Percentiles rank a stretch among this genome's conserved stretches.
phyloP scores from a whole-genome alignment of 2,797 vertebrate genomes.

The Nasua narica region DNA sequence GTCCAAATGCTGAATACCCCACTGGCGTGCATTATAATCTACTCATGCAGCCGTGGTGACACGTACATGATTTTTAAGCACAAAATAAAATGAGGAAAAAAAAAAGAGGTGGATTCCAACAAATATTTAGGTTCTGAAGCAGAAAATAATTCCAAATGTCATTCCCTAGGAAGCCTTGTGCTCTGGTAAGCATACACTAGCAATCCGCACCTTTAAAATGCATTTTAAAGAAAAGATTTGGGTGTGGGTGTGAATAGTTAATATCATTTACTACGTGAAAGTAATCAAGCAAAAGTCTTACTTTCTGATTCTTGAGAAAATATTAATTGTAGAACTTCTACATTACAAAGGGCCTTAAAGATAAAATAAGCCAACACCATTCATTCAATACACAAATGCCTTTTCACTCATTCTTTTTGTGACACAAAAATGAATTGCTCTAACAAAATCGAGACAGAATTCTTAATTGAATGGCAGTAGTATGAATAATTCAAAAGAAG shows the following conservation, averaged over 20 bases:
- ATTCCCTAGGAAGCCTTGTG: neutral
- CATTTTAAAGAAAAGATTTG: neutral
- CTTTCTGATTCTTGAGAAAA: neutral
- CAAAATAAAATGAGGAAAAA: neutral
- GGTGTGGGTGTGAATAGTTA: neutral
- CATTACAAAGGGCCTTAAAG: neutral
- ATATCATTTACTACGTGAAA: neutral
- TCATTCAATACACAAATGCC: conserved; percentile 4
- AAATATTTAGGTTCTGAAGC: neutral
- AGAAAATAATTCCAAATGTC: neutral
- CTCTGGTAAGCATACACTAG: neutral
- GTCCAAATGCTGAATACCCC: neutral
- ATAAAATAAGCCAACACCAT: neutral
- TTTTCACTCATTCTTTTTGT: conserved; percentile 11
- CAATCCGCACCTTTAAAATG: neutral
- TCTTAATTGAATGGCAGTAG: conserved; percentile 37
- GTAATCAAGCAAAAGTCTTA: neutral
- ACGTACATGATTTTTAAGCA: neutral
- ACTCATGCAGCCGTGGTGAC: neutral
- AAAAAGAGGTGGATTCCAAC: neutral
- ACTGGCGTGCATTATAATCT: neutral
- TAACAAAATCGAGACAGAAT: conserved; percentile 32
- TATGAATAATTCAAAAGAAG: conserved; percentile 56
- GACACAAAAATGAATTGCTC: conserved; percentile 32
- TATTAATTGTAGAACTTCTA: neutral